A percentile compares a stretch with the other conserved stretches of the same genome.
These are phyloP conservation scores for Sebastes fasciatus DNA, from an alignment of 2,113 vertebrate genomes.

Conservation along the genomic window DNA sequence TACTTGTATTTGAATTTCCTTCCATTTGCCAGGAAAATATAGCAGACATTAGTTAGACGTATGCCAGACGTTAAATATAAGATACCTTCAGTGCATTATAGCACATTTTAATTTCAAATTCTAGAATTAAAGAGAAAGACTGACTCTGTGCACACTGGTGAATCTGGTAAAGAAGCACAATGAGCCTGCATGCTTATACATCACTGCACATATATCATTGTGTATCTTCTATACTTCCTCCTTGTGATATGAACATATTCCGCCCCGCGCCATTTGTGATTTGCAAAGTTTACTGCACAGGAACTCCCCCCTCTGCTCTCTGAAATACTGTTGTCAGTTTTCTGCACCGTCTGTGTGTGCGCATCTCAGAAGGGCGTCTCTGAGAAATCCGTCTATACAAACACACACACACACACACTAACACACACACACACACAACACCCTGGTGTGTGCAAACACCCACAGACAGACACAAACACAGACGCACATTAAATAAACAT, in stretches of 20 bases:
- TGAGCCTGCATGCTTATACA: not conserved
- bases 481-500: slow-evolving; percentile 53
- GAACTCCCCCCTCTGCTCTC: not conserved
- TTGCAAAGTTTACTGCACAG: not conserved
- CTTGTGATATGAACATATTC: not conserved
- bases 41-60: not conserved
- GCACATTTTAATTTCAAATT: not conserved
- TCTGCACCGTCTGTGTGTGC: not conserved
- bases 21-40: not conserved
- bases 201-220: not conserved
- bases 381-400: slow-evolving; percentile 2
- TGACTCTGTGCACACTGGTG: not conserved
- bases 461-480: slow-evolving; percentile 32
- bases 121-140: not conserved
- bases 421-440: not conserved
- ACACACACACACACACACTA: slow-evolving; percentile 3
- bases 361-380: not conserved
- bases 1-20: not conserved
- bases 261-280: not conserved
- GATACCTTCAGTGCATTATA: not conserved
- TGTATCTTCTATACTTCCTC: not conserved
- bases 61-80: not conserved
- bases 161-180: not conserved
- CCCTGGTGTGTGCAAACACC: slow-evolving; percentile 16
- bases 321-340: not conserved